Base-by-base conservation (phyloP, 1,140 invertebrate species). In the Contarinia nasturtii region DNA sequence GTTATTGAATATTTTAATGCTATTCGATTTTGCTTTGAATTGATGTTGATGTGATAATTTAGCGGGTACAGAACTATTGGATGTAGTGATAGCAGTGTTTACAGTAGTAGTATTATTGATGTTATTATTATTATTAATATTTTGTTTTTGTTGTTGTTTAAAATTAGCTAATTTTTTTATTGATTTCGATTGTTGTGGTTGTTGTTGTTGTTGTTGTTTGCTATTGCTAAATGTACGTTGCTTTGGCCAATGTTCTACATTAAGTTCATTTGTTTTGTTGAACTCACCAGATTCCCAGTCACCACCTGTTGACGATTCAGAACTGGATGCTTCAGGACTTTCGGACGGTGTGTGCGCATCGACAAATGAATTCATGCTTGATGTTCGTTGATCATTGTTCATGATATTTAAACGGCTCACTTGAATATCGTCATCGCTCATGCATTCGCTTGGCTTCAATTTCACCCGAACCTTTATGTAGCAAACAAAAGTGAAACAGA, bases 241-340 rank as follows among this genome's bases (percentile, higher is more conserved):
- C 18, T 43, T 43, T 43, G 41, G 41, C 20, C 41, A 18, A 20
- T 27, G 27, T 27, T 43, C 41, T 43, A 43, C 41, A 21, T 19
- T 7, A 15, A 15, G n/a, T 20, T 43, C 41, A 43, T 18, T 43
- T 43, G 41, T 43, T 20, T 43, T n/a, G n/a, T n/a, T 27, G 27
- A 17, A 43, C 47, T 48, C 41, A 48, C 47, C 47, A 34, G 47
- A 48, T 48, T 48, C 47, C 47, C 47, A 48, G 12, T 36, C 40
- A 33, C 43, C 47, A 43, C 37, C 38, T n/a, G 47, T 19, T 15
- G 47, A 48, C 34, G 47, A 48, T 14, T 44, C 47, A 4, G 47
- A 41, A 43, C 40, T 48, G n/a, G 40, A 34, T 14, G 40, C 40
- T 44, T 44, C 43, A 5, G 43, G 20, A 44, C 41, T 41, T 34